Base-by-base conservation (phyloP, 2,113 vertebrate genomes). In the Lycocorax pyrrhopterus region DNA sequence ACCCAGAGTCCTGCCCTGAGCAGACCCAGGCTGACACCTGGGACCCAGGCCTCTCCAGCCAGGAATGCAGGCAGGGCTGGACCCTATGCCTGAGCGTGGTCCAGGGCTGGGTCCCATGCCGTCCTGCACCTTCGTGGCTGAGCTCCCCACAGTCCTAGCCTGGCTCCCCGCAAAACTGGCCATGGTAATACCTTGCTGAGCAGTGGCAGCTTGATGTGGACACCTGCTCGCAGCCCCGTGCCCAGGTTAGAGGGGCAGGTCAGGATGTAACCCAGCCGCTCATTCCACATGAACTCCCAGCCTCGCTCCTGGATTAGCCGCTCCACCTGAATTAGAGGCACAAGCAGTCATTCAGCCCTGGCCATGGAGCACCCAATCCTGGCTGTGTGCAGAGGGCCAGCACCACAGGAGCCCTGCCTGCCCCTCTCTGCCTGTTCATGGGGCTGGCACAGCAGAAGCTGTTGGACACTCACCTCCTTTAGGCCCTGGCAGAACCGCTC, bases 401-500 rank as follows among this genome's bases (percentile, higher is more conserved):
- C 13, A 12, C 22, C 3, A 1, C 58, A 37, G 53, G 3, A 6
- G 46, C 39, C 23, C 62, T 51, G 29, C 13, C 5, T 32, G 82
- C 32, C 19, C 37, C 41, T 18, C 43, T 39, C 41, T 49, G 21
- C 7, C 56, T 26, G 22, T 32, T 59, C 63, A 7, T 0, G 0
- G 20, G 63, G 74, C 74, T 20, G 39, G 37, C 2, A 1, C n/a
- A 21, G 79, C 8, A 3, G 41, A 13, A 51, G 20, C 52, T 13
- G 18, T 58, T 3, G 1, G 17, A n/a, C 3, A 7, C 89, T 91
- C 96, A 98, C 98, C 98, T 99, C 99, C 96, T 99, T 99, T 68
- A 99, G 98, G 53, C 99, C 99, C 53, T 84, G 98, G 93, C 99
- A 99, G 98, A 99, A 99, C 82, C 99, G 98, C 67, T 99, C 99